Evolutionary conservation across 2,888 invertebrate genomes (phyloP), one percentile per base, ranked within the genome.

Genomic region (Beris chalybata): DNA sequence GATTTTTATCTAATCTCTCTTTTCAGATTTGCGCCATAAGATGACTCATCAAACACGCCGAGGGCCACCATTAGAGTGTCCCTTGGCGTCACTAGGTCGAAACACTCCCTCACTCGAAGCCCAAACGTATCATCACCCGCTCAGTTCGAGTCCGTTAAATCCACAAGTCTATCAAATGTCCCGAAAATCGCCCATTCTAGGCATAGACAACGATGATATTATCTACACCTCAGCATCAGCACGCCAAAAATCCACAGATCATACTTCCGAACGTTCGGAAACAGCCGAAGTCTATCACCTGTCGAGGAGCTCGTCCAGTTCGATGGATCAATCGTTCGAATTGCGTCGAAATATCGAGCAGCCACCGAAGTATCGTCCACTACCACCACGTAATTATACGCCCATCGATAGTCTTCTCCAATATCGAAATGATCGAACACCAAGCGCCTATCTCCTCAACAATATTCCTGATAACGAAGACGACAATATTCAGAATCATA

Each of bases 61-160:
- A 68, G 77, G 78, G 69, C 79, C 82, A 72, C 82, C 82, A 56
- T 77, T 83, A 74, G 83, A 84, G 73, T 87, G 86, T 77, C 86
- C 87, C 65, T 78, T 87, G 74, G 86, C 86, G 68, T 85, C 85
- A 70, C 77, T 86, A 71, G 85, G 85, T 48, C 82, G 84, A 68
- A 81, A 82, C 68, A 81, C 82, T 57, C 81, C 82, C 32, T 76
- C 75, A 70, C 69, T 77, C 72, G 74, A 79, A 55, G 76, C 78
- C 67, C 76, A 79, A 53, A 76, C 78, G 57, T 79, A 80, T 70
- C 80, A 79, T 73, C 80, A 80, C 74, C 81, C 81, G 4, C 71
- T 82, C 50, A 82, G 82, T 71, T 81, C 82, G 59, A 81, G 81
- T 67, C 82, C 82, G 11, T 72, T 82, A 47, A 80, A 82, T 74